phyloP scores from a whole-genome alignment of 2,797 vertebrate genomes.

The Otus scops region DNA sequence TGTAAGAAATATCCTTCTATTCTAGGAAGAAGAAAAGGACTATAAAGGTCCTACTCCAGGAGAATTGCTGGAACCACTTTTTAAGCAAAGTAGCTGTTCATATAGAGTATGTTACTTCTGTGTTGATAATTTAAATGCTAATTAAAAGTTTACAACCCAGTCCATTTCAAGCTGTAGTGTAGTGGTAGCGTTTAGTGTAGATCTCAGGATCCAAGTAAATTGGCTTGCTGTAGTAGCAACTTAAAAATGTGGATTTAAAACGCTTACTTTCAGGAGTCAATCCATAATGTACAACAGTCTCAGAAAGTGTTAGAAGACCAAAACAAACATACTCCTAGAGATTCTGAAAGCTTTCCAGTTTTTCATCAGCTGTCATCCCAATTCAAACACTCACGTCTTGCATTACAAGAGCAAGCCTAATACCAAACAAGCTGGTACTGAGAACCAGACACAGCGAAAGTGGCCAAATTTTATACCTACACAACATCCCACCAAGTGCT shows the following conservation, averaged over 20 bases:
- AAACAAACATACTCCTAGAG: background rate
- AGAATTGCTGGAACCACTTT: conserved; percentile 89
- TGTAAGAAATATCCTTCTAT: background rate
- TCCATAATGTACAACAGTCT: background rate
- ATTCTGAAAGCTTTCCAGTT: background rate
- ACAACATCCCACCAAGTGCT: background rate
- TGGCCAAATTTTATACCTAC: background rate
- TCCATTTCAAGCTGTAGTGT: background rate
- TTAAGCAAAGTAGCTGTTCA: conserved; percentile 98
- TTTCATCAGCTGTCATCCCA: background rate
- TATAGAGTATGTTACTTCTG: conserved; percentile 84
- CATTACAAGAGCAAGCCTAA: background rate
- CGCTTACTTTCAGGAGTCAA: background rate
- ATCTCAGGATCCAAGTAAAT: background rate
- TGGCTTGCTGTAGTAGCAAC: background rate
- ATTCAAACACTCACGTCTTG: background rate
- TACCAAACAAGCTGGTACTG: background rate
- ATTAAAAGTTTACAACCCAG: background rate
- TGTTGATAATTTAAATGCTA: background rate
- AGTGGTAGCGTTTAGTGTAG: no score
- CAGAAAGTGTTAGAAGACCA: background rate
- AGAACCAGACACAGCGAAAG: background rate
- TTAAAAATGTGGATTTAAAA: background rate
- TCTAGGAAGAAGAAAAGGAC: conserved; percentile 86
- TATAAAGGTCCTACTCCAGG: conserved; percentile 86